Evolutionary conservation across 1,140 invertebrate genomes (phyloP).

Genomic region (Drosophila melanica): DNA sequence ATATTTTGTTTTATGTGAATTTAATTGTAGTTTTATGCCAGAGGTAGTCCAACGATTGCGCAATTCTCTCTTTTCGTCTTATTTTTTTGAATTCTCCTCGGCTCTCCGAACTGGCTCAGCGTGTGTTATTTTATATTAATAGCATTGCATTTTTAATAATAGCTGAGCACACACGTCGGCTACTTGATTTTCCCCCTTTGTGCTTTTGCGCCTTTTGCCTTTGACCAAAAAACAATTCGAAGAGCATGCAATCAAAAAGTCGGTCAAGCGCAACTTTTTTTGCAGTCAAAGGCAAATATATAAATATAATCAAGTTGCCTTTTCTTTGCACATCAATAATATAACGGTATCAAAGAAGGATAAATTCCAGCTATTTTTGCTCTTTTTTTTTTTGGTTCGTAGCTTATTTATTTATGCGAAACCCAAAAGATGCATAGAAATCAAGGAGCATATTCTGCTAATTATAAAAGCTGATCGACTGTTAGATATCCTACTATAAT

Average conservation of each 20-base stretch:
- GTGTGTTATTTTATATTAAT: conserved; percentile 54
- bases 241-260: conserved; percentile 25
- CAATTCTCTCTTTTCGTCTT: neutral
- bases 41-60: conserved; percentile 29
- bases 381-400: neutral
- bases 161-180: conserved; percentile 28
- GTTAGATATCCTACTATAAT: too few species aligned
- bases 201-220: conserved; percentile 4
- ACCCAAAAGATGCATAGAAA: too few species aligned
- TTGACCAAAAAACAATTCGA: conserved; percentile 16
- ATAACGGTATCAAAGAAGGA: conserved; percentile 36
- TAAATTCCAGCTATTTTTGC: neutral
- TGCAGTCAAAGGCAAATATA: neutral
- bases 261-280: conserved; percentile 31
- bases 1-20: conserved; percentile 82
- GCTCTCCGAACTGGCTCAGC: conserved; percentile 5
- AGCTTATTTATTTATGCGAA: neutral
- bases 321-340: neutral
- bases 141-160: conserved; percentile 60
- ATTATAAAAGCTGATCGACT: too few species aligned
- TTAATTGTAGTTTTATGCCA: conserved; percentile 81
- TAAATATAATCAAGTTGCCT: too few species aligned
- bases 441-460: neutral
- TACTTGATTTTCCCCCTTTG: conserved; percentile 43
- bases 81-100: neutral